These are phyloP conservation scores for Temnothorax longispinosus DNA, from an alignment of 1,140 invertebrate species.

Conservation along the genomic window DNA sequence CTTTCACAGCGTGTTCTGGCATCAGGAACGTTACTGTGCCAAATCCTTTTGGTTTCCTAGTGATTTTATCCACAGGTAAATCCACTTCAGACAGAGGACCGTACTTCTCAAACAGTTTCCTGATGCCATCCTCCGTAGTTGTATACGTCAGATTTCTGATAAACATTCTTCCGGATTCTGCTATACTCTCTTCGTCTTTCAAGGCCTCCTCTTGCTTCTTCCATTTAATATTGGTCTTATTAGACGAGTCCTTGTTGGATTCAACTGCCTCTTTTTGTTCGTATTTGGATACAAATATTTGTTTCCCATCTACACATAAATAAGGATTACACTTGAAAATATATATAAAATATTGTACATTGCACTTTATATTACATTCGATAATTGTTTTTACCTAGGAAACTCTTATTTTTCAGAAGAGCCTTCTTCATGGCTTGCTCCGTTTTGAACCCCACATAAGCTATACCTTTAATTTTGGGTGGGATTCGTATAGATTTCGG, in stretches of 20 bases:
- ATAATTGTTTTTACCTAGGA: conserved; percentile 88
- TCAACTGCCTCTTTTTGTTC: conserved; percentile 84
- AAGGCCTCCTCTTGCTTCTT: conserved; percentile 90
- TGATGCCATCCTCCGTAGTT: conserved; percentile 95
- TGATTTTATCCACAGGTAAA: conserved; percentile 94
- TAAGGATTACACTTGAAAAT: conserved; percentile 20
- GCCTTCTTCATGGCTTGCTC: conserved; percentile 94
- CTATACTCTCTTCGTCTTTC: conserved; percentile 93
- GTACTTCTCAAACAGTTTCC: conserved; percentile 94
- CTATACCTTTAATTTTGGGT: conserved; percentile 92
- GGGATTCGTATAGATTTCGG: conserved; percentile 93
- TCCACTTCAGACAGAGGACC: conserved; percentile 95
- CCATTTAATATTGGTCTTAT: conserved; percentile 86
- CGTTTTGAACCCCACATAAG: conserved; percentile 95
- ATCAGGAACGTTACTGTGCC: conserved; percentile 97
- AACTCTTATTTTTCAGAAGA: conserved; percentile 94
- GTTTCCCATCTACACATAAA: conserved; percentile 88
- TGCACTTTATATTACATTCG: conserved; percentile 6
- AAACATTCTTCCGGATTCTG: conserved; percentile 97
- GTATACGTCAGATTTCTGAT: conserved; percentile 97
- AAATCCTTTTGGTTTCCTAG: conserved; percentile 96
- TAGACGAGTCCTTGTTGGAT: conserved; percentile 71
- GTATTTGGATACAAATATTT: conserved; percentile 89
- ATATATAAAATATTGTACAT: conserved; percentile 17
- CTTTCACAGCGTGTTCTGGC: conserved; percentile 97